Evolutionary conservation across 2,888 invertebrate species (phyloP), one percentile per base, ranked within the genome.

Genomic region (Pseudococcus viburni): DNA sequence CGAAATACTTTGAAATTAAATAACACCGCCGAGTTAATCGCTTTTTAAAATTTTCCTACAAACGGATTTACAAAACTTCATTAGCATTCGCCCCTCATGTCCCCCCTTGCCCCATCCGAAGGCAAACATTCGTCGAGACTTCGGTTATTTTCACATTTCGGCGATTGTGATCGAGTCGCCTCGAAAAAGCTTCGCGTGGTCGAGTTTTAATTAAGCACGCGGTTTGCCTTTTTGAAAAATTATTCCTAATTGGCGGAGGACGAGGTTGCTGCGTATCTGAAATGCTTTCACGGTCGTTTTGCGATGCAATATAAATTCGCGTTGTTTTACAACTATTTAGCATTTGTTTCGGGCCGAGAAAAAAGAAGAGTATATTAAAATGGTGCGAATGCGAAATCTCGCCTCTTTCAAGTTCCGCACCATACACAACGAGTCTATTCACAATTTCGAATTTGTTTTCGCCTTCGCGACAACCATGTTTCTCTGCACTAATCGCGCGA

Each of bases 131-230:
- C n/a, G 55, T n/a, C 55, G 4, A 17, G 55, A 55, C 17, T 55
- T 7, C n/a, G n/a, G 55, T n/a, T n/a, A 15, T 55, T 55, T 55
- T 55, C 55, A 55, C 55, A 55, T 55, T 55, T 55, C 48, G 48
- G n/a, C 55, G n/a, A 55, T n/a, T n/a, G n/a, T n/a, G 55, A n/a
- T n/a, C 17, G 55, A 55, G 22, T 22, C 64, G 64, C 33, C 42
- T 42, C 5, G 9, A 9, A 22, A 22, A 64, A 64, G 64, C 64
- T 1, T 8, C 33, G 68, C 33, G 68, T 26, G 39, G 26, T 64
- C 22, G 22, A 33, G 33, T 73, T 73, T 73, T 73, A 73, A 73
- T 73, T 73, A 73, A 73, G 73, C 33, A 73, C 73, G 73, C 73
- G 73, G 73, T 73, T 73, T 73, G 33, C 9, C 9, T 6, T 73